Conservation (phyloP, 1,140 invertebrate genomes). For the Drosophila oshimai region DNA sequence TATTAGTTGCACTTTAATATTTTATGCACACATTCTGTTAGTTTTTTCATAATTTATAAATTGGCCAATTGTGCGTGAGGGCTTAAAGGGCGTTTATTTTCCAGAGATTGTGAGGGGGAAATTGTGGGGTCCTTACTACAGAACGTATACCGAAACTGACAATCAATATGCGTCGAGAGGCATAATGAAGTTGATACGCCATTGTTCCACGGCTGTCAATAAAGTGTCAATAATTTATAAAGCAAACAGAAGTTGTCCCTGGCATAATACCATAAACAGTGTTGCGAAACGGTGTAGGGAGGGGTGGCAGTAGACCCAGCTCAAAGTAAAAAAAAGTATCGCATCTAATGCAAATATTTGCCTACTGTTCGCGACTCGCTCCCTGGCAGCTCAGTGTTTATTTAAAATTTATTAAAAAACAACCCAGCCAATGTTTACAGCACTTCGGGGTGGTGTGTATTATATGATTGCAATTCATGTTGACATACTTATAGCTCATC, state of each 20-base stretch:
- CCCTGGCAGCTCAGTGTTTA: constrained; percentile 47
- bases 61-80: constrained; percentile 38
- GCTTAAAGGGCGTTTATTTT: constrained; percentile 18
- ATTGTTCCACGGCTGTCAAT: constrained; percentile 60
- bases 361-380: constrained; percentile 40
- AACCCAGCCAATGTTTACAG: constrained; percentile 40
- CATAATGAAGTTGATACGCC: constrained; percentile 38
- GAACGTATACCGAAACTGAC: constrained; percentile 3
- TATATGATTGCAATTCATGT: constrained; percentile 75
- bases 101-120: constrained; percentile 18
- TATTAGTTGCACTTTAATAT: constrained; percentile 69
- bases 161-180: constrained; percentile 51
- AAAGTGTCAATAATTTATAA: constrained; percentile 82
- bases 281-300: neutral
- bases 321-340: constrained; percentile 22
- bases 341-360: constrained; percentile 77
- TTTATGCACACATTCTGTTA: constrained; percentile 47
- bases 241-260: constrained; percentile 70
- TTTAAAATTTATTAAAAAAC: constrained; percentile 80
- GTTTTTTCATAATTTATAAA: constrained; percentile 39
- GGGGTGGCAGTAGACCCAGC: constrained; percentile 5
- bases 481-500: constrained; percentile 78
- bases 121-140: too few species aligned
- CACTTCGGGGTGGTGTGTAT: constrained; percentile 28
- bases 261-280: constrained; percentile 57